These are phyloP conservation scores for Procambarus clarkii DNA, from an alignment of 1,140 invertebrate genomes.

Conservation along the genomic window DNA sequence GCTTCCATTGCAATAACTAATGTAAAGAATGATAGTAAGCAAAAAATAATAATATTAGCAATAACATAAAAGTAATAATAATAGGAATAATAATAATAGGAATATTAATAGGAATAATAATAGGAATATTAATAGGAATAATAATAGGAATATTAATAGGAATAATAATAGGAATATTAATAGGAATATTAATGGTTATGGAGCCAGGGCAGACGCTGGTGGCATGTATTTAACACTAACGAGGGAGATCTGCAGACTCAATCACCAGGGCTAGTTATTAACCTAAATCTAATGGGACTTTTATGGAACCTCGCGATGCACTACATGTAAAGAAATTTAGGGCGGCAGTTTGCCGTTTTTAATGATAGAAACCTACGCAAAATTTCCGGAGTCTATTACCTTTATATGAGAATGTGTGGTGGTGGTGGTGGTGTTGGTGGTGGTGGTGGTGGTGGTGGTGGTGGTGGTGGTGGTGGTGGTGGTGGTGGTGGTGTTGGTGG, in stretches of 20 bases:
- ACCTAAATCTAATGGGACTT: slow-evolving; percentile 50
- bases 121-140: slow-evolving; percentile 4
- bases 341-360: slow-evolving; percentile 44
- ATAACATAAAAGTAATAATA: no score
- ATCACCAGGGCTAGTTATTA: slow-evolving; percentile 43
- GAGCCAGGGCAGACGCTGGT: background rate
- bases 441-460: background rate
- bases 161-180: slow-evolving; percentile 6
- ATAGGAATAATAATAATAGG: no score
- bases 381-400: background rate
- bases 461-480: background rate
- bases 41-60: no score
- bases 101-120: no score
- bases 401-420: background rate
- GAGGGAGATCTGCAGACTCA: slow-evolving; percentile 43
- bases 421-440: background rate
- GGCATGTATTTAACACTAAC: slow-evolving; percentile 45
- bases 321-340: slow-evolving; percentile 43
- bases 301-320: slow-evolving; percentile 40
- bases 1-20: no score
- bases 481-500: background rate
- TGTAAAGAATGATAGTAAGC: no score
- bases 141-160: background rate
- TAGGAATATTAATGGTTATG: background rate
- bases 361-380: slow-evolving; percentile 23